Percentiles rank a stretch among this genome's conserved stretches.
Evolutionary conservation across 2,888 invertebrate species (phyloP).

Genomic region (Campoplex capitator): DNA sequence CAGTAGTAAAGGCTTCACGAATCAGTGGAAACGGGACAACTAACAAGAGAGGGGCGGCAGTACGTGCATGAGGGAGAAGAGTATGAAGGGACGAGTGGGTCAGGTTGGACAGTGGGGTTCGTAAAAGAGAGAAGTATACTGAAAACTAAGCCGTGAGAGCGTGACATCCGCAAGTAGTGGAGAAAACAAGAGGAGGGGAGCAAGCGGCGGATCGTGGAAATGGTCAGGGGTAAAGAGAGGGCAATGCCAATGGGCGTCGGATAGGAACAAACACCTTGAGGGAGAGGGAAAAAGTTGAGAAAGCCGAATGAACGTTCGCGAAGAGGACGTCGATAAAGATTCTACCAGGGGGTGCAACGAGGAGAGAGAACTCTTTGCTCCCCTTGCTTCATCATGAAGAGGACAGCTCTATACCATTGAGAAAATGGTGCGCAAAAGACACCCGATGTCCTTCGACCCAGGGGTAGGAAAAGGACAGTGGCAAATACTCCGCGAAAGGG

Average conservation of each 20-base stretch:
- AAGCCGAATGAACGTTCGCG: constrained; percentile 6
- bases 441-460: neutral
- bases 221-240: neutral
- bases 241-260: constrained; percentile 7
- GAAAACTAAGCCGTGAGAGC: neutral
- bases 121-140: neutral
- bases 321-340: neutral
- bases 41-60: neutral
- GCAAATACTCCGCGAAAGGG: neutral
- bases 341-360: constrained; percentile 16
- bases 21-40: constrained; percentile 8
- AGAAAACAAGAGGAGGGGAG: neutral
- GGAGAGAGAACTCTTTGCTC: neutral
- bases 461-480: constrained; percentile 13
- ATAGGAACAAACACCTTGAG: neutral
- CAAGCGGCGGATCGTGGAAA: neutral
- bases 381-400: neutral
- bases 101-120: neutral
- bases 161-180: neutral
- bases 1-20: neutral
- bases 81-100: neutral
- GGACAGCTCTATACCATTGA: neutral
- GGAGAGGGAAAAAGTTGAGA: neutral
- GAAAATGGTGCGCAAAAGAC: neutral
- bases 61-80: neutral